Evolutionary conservation across 2,888 invertebrate genomes (phyloP), one percentile per base, ranked within the genome.

Genomic region (Plagodis dolabraria): DNA sequence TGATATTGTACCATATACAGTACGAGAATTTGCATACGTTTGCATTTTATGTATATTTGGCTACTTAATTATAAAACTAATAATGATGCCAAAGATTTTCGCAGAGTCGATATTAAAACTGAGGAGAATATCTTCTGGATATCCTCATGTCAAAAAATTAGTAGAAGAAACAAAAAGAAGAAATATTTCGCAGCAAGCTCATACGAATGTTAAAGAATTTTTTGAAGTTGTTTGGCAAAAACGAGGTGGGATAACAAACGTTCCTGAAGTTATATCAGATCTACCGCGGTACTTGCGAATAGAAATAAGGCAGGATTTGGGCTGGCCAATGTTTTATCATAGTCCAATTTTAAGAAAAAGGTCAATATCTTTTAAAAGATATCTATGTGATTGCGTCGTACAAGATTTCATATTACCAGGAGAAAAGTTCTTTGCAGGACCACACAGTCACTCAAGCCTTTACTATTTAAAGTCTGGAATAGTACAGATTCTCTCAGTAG

Each of bases 381-480:
- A 76, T 79, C 33, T 89, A 8, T 78, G 82, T 43, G 83, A 86
- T 35, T 64, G 61, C 46, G 76, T 85, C 34, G 66, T 67, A 7
- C 63, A 82, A 40, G 82, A 83, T 53, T 88, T 81, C 52, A 89
- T 86, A 67, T 60, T 89, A 43, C 86, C 89, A 0, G 86, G 84
- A 8, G 86, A 86, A 57, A 82, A 72, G 40, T 83, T 89, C 53
- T 89, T 79, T 57, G 62, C 75, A 22, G 84, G 85, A n/a, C 72
- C 72, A 0, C 70, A 82, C 61, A 74, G 75, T 51, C 67, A 75
- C 6, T 73, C 80, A 7, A 75, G 80, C 59, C 64, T 89, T 34
- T 87, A 77, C 66, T 90, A 87, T 63, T 66, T 90, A 4, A 89
- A 87, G 67, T 80, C 84, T 47, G 89, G 89, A 2, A 79, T 88